A percentile compares a stretch with the other conserved stretches of the same genome.
Evolutionary conservation across 2,113 vertebrate species (phyloP).

Genomic region (Clarias batrachus): DNA sequence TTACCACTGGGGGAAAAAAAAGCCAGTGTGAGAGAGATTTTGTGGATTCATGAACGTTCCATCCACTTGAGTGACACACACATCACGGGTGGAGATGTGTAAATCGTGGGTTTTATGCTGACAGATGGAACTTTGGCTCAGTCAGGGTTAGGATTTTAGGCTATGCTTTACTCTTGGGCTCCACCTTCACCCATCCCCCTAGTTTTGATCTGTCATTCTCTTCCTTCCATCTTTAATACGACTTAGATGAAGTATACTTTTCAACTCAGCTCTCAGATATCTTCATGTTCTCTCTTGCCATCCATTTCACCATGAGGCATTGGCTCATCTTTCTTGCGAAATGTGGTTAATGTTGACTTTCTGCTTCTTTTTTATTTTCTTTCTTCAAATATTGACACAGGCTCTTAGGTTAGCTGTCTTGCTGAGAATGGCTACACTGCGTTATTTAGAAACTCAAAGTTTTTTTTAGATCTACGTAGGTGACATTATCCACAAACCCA

Average conservation of each 20-base stretch:
- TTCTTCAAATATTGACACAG: conserved; percentile 16
- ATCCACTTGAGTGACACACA: conserved; percentile 32
- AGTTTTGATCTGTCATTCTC: conserved; percentile 13
- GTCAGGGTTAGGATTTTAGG: conserved; percentile 38
- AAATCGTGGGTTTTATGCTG: conserved; percentile 7
- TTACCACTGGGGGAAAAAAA: neutral
- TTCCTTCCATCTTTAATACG: conserved; percentile 40
- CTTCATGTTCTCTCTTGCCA: neutral
- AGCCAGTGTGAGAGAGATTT: neutral
- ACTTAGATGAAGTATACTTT: conserved; percentile 40
- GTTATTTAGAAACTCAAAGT: neutral
- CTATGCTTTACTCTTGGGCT: conserved; percentile 25
- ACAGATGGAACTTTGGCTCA: conserved; percentile 20
- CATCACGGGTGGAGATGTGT: conserved; percentile 6
- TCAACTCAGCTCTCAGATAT: conserved; percentile 25
- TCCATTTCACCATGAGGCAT: conserved; percentile 12
- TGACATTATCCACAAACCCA: neutral
- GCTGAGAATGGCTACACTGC: neutral
- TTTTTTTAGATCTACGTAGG: neutral
- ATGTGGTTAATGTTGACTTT: conserved; percentile 6
- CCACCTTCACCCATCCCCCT: neutral
- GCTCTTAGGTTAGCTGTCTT: neutral
- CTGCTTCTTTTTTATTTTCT: neutral
- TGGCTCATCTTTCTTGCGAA: conserved; percentile 18
- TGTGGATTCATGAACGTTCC: conserved; percentile 21